A percentile compares a stretch with the other conserved stretches of the same genome.
Evolutionary conservation across 1,140 invertebrate species (phyloP).

Genomic region (Procambarus clarkii): DNA sequence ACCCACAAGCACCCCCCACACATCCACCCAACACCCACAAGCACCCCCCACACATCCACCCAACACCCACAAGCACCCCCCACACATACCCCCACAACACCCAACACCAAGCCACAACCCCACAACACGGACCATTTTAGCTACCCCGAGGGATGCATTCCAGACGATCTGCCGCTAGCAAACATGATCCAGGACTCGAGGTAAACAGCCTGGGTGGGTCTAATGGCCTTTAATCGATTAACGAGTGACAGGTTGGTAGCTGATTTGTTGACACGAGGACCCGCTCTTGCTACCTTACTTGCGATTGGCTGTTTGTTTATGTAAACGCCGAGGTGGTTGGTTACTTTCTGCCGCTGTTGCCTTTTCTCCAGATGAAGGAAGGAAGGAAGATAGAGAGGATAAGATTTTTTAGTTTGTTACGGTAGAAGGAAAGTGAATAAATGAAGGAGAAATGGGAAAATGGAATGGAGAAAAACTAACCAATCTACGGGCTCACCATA

Average conservation of each 20-base stretch:
- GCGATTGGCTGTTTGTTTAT: slow-evolving; percentile 9
- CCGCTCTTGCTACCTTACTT: slow-evolving; percentile 6
- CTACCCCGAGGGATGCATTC: neutral
- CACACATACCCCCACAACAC: too few species aligned
- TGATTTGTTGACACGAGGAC: neutral
- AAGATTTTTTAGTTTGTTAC: neutral
- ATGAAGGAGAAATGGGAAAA: neutral
- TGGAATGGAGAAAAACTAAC: too few species aligned
- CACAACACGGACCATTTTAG: too few species aligned
- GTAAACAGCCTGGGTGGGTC: neutral
- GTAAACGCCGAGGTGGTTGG: slow-evolving; percentile 22
- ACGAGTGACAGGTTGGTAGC: neutral
- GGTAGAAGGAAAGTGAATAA: too few species aligned
- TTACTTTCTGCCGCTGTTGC: neutral
- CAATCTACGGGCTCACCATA: too few species aligned
- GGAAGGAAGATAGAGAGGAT: neutral
- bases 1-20: too few species aligned
- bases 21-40: too few species aligned
- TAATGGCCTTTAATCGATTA: slow-evolving; percentile 24
- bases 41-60: too few species aligned
- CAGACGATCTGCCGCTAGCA: neutral
- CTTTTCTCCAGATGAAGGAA: neutral
- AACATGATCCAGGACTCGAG: neutral
- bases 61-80: too few species aligned
- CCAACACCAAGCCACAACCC: too few species aligned